Percentiles rank a stretch among this genome's conserved stretches.
phyloP scores from a whole-genome alignment of 2,888 invertebrate genomes.

The Netelia fuscicornis region DNA sequence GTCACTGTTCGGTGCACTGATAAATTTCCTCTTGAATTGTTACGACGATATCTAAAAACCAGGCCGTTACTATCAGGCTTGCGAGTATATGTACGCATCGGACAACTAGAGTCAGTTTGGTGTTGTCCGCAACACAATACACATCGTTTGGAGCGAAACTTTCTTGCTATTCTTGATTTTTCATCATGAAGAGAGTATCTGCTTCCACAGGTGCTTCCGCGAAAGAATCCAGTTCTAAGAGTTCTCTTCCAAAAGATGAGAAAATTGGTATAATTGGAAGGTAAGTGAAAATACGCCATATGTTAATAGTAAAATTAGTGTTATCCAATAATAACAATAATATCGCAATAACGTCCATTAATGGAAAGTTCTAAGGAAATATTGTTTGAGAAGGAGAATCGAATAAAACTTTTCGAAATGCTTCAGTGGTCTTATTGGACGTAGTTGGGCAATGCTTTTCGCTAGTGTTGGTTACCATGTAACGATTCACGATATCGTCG shows the following conservation, averaged over 20 bases:
- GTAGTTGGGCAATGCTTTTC: slow-evolving; percentile 99
- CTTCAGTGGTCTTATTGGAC: slow-evolving; percentile 96
- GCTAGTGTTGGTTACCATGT: slow-evolving; percentile 97
- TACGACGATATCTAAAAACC: no score
- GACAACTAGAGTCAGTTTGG: no score
- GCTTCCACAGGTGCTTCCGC: no score
- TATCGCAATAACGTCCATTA: background rate
- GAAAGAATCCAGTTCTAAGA: no score
- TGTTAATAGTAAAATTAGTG: background rate
- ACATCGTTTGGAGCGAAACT: background rate
- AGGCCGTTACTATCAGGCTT: no score
- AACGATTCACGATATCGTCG: slow-evolving; percentile 92
- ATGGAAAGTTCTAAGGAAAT: slow-evolving; percentile 23
- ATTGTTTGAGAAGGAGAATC: no score
- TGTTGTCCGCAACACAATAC: background rate
- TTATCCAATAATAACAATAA: slow-evolving; percentile 9
- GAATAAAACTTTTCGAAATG: background rate
- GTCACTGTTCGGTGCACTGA: no score
- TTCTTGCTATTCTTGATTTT: background rate
- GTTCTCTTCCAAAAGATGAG: slow-evolving; percentile 83
- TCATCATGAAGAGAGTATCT: slow-evolving; percentile 24
- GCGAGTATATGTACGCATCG: no score
- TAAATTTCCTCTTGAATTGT: no score
- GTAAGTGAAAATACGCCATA: slow-evolving; percentile 83
- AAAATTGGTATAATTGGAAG: slow-evolving; percentile 92